Percentiles rank a stretch among this genome's conserved stretches.
Evolutionary conservation across 2,888 invertebrate species (phyloP).

Genomic region (Selenia dentaria): DNA sequence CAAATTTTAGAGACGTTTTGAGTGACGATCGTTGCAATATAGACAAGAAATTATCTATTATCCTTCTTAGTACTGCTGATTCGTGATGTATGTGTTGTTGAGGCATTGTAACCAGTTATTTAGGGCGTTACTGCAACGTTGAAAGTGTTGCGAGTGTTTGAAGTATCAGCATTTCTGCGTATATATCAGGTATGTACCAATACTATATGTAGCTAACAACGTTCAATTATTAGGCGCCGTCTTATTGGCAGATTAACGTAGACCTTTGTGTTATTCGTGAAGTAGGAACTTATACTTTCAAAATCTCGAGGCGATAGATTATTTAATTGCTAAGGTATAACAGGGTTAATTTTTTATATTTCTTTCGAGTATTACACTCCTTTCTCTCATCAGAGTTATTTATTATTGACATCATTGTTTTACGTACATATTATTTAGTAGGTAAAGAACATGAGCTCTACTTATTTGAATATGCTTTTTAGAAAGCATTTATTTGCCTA

Average conservation of each 20-base stretch:
- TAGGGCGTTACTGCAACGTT: constrained; percentile 61
- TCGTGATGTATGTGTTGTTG: constrained; percentile 69
- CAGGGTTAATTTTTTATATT: constrained; percentile 71
- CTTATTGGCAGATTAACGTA: constrained; percentile 27
- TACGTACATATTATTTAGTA: background rate
- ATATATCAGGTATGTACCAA: constrained; percentile 73
- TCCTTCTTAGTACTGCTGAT: constrained; percentile 58
- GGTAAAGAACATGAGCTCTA: constrained; percentile 32
- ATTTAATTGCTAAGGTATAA: constrained; percentile 52
- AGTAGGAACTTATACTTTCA: no score
- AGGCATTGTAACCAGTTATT: constrained; percentile 61
- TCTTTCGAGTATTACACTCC: constrained; percentile 39
- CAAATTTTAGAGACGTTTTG: constrained; percentile 45
- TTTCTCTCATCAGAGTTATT: constrained; percentile 45
- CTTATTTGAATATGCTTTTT: constrained; percentile 34
- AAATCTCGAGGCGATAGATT: constrained; percentile 40
- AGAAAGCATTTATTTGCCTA: constrained; percentile 64
- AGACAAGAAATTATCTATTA: constrained; percentile 59
- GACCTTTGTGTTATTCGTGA: no score
- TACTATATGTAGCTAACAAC: constrained; percentile 47
- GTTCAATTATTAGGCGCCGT: constrained; percentile 33
- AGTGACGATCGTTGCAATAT: constrained; percentile 65
- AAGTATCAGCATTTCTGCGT: constrained; percentile 58
- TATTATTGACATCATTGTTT: constrained; percentile 44
- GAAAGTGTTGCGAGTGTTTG: constrained; percentile 71